Base-by-base conservation (phyloP, 2,888 invertebrate species). In the Chymomyza amoena region DNA sequence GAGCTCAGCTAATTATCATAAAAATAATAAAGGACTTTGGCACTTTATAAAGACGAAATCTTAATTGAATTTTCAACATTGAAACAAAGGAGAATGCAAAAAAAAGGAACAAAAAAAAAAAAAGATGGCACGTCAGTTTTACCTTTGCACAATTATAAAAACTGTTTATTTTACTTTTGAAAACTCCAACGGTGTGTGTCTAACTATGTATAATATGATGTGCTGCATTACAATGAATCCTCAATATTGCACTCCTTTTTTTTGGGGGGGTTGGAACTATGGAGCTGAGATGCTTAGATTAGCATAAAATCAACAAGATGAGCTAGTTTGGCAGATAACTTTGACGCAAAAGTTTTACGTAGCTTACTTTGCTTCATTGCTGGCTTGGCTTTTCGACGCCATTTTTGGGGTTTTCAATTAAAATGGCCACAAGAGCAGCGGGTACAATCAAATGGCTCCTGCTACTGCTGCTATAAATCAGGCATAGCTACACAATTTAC, bases 1-100 rank as follows among this genome's bases (percentile, higher is more conserved):
- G 59, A n/a, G n/a, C 59, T 50, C n/a, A 65, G 70, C 68, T 87
- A 85, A 87, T 84, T 84, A 84, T 80, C 83, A 85, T 85, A 83
- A 72, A 83, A 85, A 87, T 80, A 87, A 87, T 87, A 80, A 75
- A 64, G 39, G 52, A 18, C 52, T 18, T 6, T 16, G 52, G 52
- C 52, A 60, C 67, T 25, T 39, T 45, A 59, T 20, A 56, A 32
- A 64, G 9, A 54, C 25, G 7, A 64, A 51, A 63, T 72, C 75
- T 77, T 83, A 84, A 84, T 85, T 84, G 73, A 83, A 79, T 77
- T 75, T 80, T 64, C 52, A 68, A 76, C 76, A 82, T 76, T 78
- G 85, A 83, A 54, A 6, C 25, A 57, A 15, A 3, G 6, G 25
- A 57, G 28, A 2, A 6, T 57, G 25, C 20, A 57, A 7, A 18